Evolutionary conservation across 2,888 invertebrate genomes (phyloP), one percentile per base, ranked within the genome.

Genomic region (Thalpophila matura): DNA sequence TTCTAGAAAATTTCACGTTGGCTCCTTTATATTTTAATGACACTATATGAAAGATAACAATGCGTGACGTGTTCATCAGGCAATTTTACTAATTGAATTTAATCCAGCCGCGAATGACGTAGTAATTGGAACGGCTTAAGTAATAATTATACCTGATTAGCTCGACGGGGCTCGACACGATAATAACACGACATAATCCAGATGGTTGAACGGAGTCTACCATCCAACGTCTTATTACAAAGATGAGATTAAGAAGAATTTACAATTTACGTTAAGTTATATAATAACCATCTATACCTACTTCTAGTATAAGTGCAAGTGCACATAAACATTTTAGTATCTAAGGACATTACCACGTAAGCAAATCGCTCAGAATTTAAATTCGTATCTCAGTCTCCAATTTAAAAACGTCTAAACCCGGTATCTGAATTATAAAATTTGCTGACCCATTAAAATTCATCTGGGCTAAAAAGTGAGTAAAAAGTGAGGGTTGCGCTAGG

Each of bases 371-470:
- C 22, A 43, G 29, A 47, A 40, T 53, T 55, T 38, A 49, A 57
- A 68, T 68, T 43, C 42, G 27, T 33, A 55, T 62, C 38, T 18
- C 38, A 38, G 45, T 47, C 60, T 51, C 33, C 38, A 56, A 55
- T 64, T 75, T 51, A 63, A 74, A 73, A 59, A 60, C 54, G 27
- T 66, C 53, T 61, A 66, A 74, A 14, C 38, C 38, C 26, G 27
- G 24, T 46, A 54, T 58, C 57, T 37, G 50, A 75, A 65, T 72
- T 56, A 76, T 64, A 66, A 65, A 71, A 78, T 77, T 61, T 56
- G 76, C 75, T 72, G 55, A 59, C 38, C 46, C 29, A 64, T 74
- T 77, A 71, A 77, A 72, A 79, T 79, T 79, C 60, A 61, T 63
- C 59, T 54, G 51, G 62, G 38, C 50, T 75, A 62, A 76, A 77